Evolutionary conservation across 2,888 invertebrate species (phyloP), one percentile per base, ranked within the genome.

Genomic region (Linyphia triangularis): DNA sequence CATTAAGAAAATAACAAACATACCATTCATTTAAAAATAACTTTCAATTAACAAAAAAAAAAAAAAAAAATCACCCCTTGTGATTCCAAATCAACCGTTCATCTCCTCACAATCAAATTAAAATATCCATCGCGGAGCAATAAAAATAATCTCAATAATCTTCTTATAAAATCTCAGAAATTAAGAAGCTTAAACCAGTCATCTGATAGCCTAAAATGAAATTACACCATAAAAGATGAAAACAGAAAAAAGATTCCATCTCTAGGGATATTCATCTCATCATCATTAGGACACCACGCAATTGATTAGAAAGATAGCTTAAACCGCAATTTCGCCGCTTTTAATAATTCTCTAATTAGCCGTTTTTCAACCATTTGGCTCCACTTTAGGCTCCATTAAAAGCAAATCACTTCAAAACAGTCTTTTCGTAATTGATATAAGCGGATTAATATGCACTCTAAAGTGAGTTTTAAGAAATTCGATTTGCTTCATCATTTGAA

Each of bases 321-420:
- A 81, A 81, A 81, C 86, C 86, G 79, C 86, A 88, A 88, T 88
- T 79, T 88, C 57, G 79, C 67, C 51, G 85, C 86, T 75, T 88
- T 88, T 88, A 88, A 88, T 88, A 88, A 88, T 88, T 88, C 81
- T 81, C 81, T 88, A 88, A 88, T 88, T 88, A 88, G 73, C 65
- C 75, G 81, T 88, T 88, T 88, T 88, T 88, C 86, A 88, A 81
- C 81, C 86, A 88, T 88, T 88, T 88, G 86, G 73, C 75, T 51
- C 26, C 86, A 82, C 81, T 88, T 81, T 73, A 40, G 51, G 28
- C 24, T 73, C 86, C 86, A 88, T 88, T 88, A 88, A 88, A 88
- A 82, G 73, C 81, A 88, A 88, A 88, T 88, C 86, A 81, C 86
- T 81, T 88, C 81, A 88, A 88, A 86, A 88, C 86, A 88, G 86